Base-by-base conservation (phyloP, 2,888 invertebrate species). In the Caenorhabditis uteleia region DNA sequence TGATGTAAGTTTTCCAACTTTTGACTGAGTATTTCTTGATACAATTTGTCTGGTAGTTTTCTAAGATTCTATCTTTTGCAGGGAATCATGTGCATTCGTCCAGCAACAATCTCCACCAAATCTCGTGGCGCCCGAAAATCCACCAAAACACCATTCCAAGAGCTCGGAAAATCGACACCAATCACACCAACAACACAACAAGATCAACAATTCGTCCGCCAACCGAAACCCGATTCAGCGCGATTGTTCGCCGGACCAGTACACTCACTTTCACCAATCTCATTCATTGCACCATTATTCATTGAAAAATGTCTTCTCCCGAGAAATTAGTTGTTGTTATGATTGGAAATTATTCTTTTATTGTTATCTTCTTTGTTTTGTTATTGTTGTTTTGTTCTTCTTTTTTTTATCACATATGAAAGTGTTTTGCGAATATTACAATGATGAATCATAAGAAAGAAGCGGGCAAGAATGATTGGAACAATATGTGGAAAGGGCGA, bases 241-340 rank as follows among this genome's bases (percentile, higher is more conserved):
- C 61, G 72, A 36, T 50, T 78, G 10, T 59, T 78, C 39, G 70
- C 68, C 18, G 78, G 72, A 18, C 70, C 78, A 12, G 70, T 74
- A 18, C 64, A 76, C 42, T 49, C 73, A 6, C 59, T 78, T n/a
- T 73, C 77, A 14, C 77, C 77, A 16, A 60, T 78, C 26, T 62
- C 75, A 6, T 62, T 70, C 38, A 59, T 78, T 18, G 78, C 77
- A 1, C 74, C 72, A 7, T 33, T 70, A 12, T 76, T 76, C 47
- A 70, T 76, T 29, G 56, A 68, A 25, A 71, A 67, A 29, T 70
- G 73, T 26, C 43, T 75, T 12, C 54, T 66, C 12, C 72, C 72
- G n/a, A n/a, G n/a, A n/a, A n/a, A n/a, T n/a, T n/a, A n/a, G n/a
- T n/a, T n/a, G n/a, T n/a, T n/a, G n/a, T n/a, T n/a, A n/a, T n/a